A percentile compares a stretch with the other conserved stretches of the same genome.
Evolutionary conservation across 2,888 invertebrate species (phyloP).

Genomic region (Mythimna loreyi): DNA sequence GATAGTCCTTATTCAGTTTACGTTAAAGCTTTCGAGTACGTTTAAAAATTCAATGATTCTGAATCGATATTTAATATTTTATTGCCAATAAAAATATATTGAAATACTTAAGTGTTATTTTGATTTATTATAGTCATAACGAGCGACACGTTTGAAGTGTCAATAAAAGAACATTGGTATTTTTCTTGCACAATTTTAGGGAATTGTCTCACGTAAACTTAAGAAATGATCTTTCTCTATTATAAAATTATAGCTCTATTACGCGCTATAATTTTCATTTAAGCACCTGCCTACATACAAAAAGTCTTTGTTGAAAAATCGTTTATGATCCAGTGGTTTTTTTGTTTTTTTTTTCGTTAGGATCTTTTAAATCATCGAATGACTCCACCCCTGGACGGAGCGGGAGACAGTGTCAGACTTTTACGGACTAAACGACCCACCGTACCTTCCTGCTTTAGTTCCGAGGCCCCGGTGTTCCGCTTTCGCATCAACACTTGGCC

Average conservation of each 20-base stretch:
- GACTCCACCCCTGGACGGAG: too few species aligned
- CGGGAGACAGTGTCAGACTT: too few species aligned
- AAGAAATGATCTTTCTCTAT: neutral
- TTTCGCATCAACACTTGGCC: too few species aligned
- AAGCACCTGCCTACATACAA: neutral
- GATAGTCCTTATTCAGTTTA: too few species aligned
- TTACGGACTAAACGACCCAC: too few species aligned
- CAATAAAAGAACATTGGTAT: neutral
- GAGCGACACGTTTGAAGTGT: constrained; percentile 13
- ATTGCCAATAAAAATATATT: neutral
- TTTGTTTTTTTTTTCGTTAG: too few species aligned
- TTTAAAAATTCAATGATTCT: too few species aligned
- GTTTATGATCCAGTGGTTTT: too few species aligned
- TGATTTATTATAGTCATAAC: constrained; percentile 20
- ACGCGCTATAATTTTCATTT: neutral
- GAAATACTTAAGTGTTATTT: neutral
- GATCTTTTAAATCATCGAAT: too few species aligned
- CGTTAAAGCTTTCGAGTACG: too few species aligned
- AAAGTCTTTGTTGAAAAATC: neutral
- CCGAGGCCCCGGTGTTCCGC: too few species aligned
- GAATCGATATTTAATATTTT: neutral
- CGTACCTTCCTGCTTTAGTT: too few species aligned
- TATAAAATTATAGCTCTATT: neutral
- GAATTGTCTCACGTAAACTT: constrained; percentile 34
- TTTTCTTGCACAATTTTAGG: constrained; percentile 26